Evolutionary conservation across 2,113 vertebrate genomes (phyloP), one percentile per base, ranked within the genome.

Genomic region (Nyctibius bracteatus): DNA sequence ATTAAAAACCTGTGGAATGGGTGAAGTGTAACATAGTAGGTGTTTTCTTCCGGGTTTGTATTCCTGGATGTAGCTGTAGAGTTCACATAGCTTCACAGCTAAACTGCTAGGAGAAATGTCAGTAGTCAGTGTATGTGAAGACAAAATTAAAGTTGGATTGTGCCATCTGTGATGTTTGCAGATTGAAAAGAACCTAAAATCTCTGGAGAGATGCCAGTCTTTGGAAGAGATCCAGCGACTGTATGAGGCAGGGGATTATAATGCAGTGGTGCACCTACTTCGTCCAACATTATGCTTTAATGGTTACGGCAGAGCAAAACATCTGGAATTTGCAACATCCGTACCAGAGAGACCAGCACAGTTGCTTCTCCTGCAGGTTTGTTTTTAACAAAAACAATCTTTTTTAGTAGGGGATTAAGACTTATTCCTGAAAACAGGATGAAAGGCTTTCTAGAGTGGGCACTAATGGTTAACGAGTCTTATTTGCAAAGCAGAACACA

Each of bases 221-320:
- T 96, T 99, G 96, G 99, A 99, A 94, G 99, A 99, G 98, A 99
- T 99, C 85, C 99, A 99, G 98, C 98, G 99, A 7, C 98, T 99
- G 28, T 99, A 99, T 12, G 99, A 99, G 94, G 97, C 98, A 4
- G 98, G 99, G 4, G 99, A 99, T 93, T 99, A 99, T n/a, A 96
- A 96, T 71, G 98, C 99, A 0, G 99, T 99, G 14, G 98, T 99
- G 90, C 98, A 98, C 14, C 98, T 99, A 85, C 98, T 99, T 61
- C 98, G 98, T 73, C 99, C 99, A 37, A 99, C 99, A 1, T 88
- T 99, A 63, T 98, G 98, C 96, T 98, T 98, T 17, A 98, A 98
- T 58, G 98, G 98, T 0, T 98, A 97, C 2, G 97, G 98, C 95
- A 98, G 98, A 86, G 97, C 97, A 65, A 99, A 99, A 75, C 97